Evolutionary conservation across 2,797 vertebrate species (phyloP).

Genomic region (Myiotriccus ornatus): DNA sequence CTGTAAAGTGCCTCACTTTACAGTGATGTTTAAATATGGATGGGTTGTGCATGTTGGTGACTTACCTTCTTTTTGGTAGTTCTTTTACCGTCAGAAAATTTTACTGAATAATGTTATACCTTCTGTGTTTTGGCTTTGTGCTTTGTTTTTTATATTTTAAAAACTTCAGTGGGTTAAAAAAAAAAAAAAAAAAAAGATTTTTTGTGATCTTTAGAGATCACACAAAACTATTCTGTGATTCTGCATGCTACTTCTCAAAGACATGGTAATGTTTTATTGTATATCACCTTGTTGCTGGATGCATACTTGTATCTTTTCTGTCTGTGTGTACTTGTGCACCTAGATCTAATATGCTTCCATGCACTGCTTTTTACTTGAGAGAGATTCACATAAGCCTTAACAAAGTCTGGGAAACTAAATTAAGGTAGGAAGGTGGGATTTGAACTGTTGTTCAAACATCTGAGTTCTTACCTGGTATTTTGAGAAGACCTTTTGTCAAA

Average conservation of each 20-base stretch:
- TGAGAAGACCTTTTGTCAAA: background rate
- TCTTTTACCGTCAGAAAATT: background rate
- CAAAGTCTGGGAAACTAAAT: background rate
- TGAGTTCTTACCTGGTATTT: background rate
- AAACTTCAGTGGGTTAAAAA: background rate
- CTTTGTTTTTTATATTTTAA: background rate
- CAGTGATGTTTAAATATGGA: background rate
- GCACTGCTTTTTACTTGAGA: background rate
- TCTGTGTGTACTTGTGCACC: background rate
- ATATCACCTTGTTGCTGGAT: background rate
- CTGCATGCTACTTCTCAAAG: background rate
- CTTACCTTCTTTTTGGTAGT: background rate
- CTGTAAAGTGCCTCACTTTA: background rate
- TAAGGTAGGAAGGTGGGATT: background rate
- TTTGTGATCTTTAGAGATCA: background rate
- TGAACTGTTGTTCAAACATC: background rate
- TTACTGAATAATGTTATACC: background rate
- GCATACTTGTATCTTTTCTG: background rate
- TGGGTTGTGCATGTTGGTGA: background rate
- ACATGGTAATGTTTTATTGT: background rate
- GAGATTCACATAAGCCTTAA: background rate
- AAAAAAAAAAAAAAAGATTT: background rate
- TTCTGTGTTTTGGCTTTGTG: background rate
- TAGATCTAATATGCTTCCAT: background rate
- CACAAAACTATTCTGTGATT: background rate